Base-by-base conservation (phyloP, 2,113 vertebrate species). In the Oryzias curvinotus region DNA sequence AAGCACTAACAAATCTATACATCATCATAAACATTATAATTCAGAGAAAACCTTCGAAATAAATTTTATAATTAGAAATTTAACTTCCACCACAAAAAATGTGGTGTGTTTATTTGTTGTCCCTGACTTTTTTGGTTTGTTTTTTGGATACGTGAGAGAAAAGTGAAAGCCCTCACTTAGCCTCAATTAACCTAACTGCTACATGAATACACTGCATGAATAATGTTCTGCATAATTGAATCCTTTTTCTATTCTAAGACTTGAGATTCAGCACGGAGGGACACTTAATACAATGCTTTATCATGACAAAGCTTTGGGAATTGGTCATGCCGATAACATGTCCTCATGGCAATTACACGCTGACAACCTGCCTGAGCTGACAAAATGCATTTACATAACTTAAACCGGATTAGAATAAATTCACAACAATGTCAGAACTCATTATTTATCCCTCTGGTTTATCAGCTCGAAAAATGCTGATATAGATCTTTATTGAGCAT, bases 301-400 rank as follows among this genome's bases (percentile, higher is more conserved):
- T 65, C 1, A 0, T 70, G 23, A 73, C 52, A 57, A 75, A 75
- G 70, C 50, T 75, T n/a, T 43, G 49, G 58, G 63, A 80, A 42
- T 83, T 67, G 57, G 66, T 76, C 68, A 83, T 68, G 69, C 57
- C 70, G 76, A 87, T 77, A 66, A 77, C 47, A 73, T 46, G 58
- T 73, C 62, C 73, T 76, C 63, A 80, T 60, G 58, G 53, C 73
- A 85, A 88, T 85, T 84, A 84, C 66, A 61, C 62, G 53, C 63
- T 52, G 52, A 80, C 79, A 85, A 75, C 75, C 75, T 80, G 51
- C 66, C 59, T 65, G 75, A 80, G 73, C 70, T 79, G 79, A 85
- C 73, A 75, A 66, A 46, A 81, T 51, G 61, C 30, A 77, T 83
- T 83, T 75, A 77, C 81, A 86, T 89, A 68, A 81, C 77, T 77